Conservation (phyloP, 2,797 vertebrate species). For the Lemur catta region DNA sequence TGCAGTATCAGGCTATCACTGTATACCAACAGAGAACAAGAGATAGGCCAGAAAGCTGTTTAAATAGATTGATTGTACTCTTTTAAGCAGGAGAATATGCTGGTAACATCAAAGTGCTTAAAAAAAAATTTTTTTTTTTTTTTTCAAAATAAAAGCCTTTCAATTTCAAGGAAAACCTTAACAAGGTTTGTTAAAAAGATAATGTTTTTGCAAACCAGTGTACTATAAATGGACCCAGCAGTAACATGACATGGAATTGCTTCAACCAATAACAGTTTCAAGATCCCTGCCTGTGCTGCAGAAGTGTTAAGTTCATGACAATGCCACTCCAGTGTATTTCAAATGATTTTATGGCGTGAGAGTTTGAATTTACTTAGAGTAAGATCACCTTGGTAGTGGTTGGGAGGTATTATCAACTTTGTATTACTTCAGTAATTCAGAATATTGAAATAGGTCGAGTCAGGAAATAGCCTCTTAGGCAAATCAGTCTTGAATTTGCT, state of each 20-base stretch:
- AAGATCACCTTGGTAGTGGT: background rate
- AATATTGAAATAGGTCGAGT: background rate
- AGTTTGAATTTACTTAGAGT: background rate
- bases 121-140: too few relatives aligned
- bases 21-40: background rate
- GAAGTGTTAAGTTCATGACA: background rate
- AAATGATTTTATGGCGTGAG: background rate
- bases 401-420: background rate
- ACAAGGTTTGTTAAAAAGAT: background rate
- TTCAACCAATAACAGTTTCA: background rate
- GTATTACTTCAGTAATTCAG: background rate
- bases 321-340: background rate
- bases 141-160: slow-evolving; percentile 31
- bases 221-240: background rate
- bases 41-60: background rate
- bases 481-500: background rate
- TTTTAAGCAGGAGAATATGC: background rate
- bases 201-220: background rate
- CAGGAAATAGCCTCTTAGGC: background rate
- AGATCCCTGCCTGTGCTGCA: background rate
- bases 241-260: background rate
- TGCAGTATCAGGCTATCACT: background rate
- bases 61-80: background rate
- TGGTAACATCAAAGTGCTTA: slow-evolving; percentile 11
- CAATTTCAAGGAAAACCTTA: background rate